Conservation (phyloP, 2,888 invertebrate species). For the Lasioglossum marginatum region DNA sequence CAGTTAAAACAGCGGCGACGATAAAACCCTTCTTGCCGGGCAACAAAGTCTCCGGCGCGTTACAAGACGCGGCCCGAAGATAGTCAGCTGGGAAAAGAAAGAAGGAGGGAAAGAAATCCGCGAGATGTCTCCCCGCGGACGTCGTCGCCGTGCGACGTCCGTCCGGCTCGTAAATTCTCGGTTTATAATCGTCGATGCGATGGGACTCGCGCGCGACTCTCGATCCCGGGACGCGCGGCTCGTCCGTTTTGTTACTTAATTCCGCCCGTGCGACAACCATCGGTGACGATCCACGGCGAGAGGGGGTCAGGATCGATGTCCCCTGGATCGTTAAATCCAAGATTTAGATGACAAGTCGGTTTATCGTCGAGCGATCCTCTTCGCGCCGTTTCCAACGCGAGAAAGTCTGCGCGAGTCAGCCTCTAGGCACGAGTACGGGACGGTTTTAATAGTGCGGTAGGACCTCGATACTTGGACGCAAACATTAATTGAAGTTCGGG, state of each 20-base stretch:
- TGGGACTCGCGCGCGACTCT: slow-evolving; percentile 29
- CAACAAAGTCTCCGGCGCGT: slow-evolving; percentile 56
- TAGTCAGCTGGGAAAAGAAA: slow-evolving; percentile 6
- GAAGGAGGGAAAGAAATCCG: slow-evolving; percentile 28
- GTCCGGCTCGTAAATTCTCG: slow-evolving; percentile 73
- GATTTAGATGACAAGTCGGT: slow-evolving; percentile 63
- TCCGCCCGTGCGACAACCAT: slow-evolving; percentile 34
- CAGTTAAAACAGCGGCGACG: slow-evolving; percentile 67
- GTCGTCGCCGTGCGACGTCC: slow-evolving; percentile 21
- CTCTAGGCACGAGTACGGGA: not conserved
- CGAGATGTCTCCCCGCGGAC: slow-evolving; percentile 23
- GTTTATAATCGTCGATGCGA: slow-evolving; percentile 73
- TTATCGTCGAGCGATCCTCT: slow-evolving; percentile 49
- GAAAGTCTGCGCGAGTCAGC: not conserved
- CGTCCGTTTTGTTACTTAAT: slow-evolving; percentile 67
- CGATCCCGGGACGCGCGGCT: slow-evolving; percentile 24
- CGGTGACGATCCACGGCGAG: slow-evolving; percentile 47
- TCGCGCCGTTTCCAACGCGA: not conserved
- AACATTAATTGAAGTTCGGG: not conserved
- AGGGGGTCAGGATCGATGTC: slow-evolving; percentile 63
- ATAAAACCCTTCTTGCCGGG: slow-evolving; percentile 63
- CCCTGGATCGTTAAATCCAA: slow-evolving; percentile 64
- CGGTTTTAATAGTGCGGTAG: not conserved
- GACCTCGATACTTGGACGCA: not conserved
- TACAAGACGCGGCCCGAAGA: slow-evolving; percentile 21